phyloP scores from a whole-genome alignment of 2,797 vertebrate genomes.

The Borostomias antarcticus region DNA sequence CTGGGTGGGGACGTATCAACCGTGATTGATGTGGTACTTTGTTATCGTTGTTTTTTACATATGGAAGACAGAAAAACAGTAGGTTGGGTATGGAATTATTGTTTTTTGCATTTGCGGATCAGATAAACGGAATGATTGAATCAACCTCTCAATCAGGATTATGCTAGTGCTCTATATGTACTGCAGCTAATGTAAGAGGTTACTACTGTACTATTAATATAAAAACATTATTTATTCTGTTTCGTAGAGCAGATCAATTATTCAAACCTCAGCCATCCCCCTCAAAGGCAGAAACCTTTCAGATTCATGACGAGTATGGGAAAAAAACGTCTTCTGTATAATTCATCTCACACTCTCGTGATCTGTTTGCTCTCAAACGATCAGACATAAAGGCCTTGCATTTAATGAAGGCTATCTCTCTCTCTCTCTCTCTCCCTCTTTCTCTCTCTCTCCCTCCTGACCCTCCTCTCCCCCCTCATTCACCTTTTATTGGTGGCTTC shows the following conservation, averaged over 20 bases:
- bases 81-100: background rate
- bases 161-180: background rate
- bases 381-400: conserved; percentile 17
- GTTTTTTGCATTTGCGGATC: background rate
- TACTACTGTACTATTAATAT: too few species aligned
- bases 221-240: too few species aligned
- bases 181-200: background rate
- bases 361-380: conserved; percentile 13
- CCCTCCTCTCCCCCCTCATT: background rate
- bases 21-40: too few species aligned
- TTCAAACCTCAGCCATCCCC: background rate
- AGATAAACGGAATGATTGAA: too few species aligned
- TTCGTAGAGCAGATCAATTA: background rate
- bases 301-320: background rate
- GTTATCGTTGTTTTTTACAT: too few species aligned
- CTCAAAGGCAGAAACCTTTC: background rate
- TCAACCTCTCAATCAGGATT: too few species aligned
- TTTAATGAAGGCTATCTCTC: conserved; percentile 29
- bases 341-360: conserved; percentile 8
- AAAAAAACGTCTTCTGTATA: background rate
- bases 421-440: too few species aligned
- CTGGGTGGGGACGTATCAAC: too few species aligned
- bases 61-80: too few species aligned
- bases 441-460: too few species aligned
- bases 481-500: background rate